Evolutionary conservation across 2,888 invertebrate species (phyloP).

Genomic region (Phymatocera aterrima): DNA sequence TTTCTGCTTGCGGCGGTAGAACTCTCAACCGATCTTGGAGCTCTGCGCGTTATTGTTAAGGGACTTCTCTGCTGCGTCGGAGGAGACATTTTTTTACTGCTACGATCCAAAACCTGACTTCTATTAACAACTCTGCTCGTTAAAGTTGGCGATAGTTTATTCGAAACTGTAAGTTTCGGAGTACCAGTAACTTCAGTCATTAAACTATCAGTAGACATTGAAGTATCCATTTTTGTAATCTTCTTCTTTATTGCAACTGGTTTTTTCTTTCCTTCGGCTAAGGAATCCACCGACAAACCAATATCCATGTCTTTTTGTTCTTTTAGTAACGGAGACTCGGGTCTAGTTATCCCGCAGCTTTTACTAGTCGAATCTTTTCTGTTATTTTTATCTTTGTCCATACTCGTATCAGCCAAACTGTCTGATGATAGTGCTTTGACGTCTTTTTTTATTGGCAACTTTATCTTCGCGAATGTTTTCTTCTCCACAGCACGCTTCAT

Average conservation of each 20-base stretch:
- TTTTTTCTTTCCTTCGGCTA: slow-evolving; percentile 63
- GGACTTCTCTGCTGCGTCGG: slow-evolving; percentile 66
- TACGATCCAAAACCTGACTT: slow-evolving; percentile 60
- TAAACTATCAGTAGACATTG: slow-evolving; percentile 73
- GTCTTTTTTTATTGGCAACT: slow-evolving; percentile 69
- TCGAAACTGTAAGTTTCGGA: slow-evolving; percentile 64
- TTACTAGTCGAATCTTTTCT: slow-evolving; percentile 66
- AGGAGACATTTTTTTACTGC: slow-evolving; percentile 66
- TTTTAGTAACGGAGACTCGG: slow-evolving; percentile 72
- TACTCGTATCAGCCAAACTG: slow-evolving; percentile 75
- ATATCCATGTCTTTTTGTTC: slow-evolving; percentile 65
- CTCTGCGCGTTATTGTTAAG: slow-evolving; percentile 59
- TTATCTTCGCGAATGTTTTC: slow-evolving; percentile 65
- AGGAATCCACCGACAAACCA: slow-evolving; percentile 70
- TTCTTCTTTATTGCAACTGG: slow-evolving; percentile 58
- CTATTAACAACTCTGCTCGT: slow-evolving; percentile 58
- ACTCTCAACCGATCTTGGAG: slow-evolving; percentile 67
- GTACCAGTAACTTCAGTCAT: slow-evolving; percentile 67
- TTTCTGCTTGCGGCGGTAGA: slow-evolving; percentile 71
- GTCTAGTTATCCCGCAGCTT: slow-evolving; percentile 71
- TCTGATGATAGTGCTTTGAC: slow-evolving; percentile 76
- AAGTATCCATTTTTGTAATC: slow-evolving; percentile 68
- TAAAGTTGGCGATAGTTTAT: slow-evolving; percentile 69
- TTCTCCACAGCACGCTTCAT: slow-evolving; percentile 74
- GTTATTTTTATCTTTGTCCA: slow-evolving; percentile 51